Evolutionary conservation across 2,113 vertebrate genomes (phyloP), one percentile per base, ranked within the genome.

Genomic region (Syngnathus scovelli): DNA sequence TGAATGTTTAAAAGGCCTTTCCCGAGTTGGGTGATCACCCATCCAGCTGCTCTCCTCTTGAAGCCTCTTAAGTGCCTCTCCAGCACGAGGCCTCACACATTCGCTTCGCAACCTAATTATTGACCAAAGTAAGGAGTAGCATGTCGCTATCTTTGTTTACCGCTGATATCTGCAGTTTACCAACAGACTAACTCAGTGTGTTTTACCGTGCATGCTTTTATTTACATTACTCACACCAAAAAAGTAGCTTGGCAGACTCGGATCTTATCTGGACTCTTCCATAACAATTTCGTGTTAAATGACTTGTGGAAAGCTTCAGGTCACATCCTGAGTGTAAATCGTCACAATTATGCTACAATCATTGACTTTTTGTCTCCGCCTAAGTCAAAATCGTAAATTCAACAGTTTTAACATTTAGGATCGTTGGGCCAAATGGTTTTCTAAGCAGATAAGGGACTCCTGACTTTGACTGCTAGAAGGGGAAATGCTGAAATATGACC

Each of bases 1-100:
- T 87, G 75, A 85, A 87, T 88, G 80, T 83, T 84, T 84, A 85
- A 86, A 83, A 78, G 85, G 73, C 69, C 63, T 43, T 74, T 64
- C 75, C 73, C 71, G 75, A 33, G 68, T 77, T 76, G 71, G 71
- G 67, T 76, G 76, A 51, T 69, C 66, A 68, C 67, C 75, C 78
- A 70, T 60, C 36, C 71, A 82, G 78, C 74, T 77, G 72, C 67
- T 71, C 69, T 78, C 59, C 74, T 83, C 80, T 83, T 66, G 49
- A 69, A 79, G 71, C 81, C 82, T 77, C 79, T 81, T 84, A 72
- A 86, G 67, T 51, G 67, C 72, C 83, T 73, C 83, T 87, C 80
- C 78, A 87, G n/a, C 65, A 49, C 62, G 51, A 64, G 51, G 69
- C 64, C 71, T 52, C 71, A 46, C 33, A n/a, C 74, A 64, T 67